phyloP scores from a whole-genome alignment of 2,888 invertebrate species.

The Meliscaeva auricollis region DNA sequence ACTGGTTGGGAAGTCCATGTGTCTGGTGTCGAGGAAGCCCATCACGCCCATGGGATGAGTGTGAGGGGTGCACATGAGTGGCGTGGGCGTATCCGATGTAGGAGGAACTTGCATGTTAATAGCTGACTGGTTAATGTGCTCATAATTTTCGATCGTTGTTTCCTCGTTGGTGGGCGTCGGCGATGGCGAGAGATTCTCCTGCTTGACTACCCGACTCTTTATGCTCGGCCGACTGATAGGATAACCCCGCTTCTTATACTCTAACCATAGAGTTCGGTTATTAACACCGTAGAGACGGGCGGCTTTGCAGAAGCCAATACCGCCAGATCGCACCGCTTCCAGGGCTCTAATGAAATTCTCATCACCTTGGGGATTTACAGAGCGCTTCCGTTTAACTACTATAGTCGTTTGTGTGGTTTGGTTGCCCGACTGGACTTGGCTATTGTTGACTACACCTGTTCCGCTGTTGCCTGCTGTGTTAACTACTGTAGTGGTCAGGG shows the following conservation, averaged over 20 bases:
- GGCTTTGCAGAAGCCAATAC: conserved; percentile 94
- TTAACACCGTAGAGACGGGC: conserved; percentile 93
- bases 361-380: conserved; percentile 92
- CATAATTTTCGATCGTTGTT: conserved; percentile 83
- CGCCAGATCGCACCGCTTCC: conserved; percentile 92
- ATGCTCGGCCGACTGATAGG: conserved; percentile 92
- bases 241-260: conserved; percentile 93
- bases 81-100: conserved; percentile 84
- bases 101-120: conserved; percentile 84
- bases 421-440: conserved; percentile 67
- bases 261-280: conserved; percentile 93
- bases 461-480: conserved; percentile 56
- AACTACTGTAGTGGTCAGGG: conserved; percentile 69
- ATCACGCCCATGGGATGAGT: conserved; percentile 88
- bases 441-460: conserved; percentile 67
- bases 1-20: conserved; percentile 87
- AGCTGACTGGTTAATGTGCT: conserved; percentile 82
- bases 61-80: conserved; percentile 87
- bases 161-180: conserved; percentile 84
- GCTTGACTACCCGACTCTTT: conserved; percentile 90
- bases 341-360: conserved; percentile 93
- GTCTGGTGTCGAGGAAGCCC: conserved; percentile 89
- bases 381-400: conserved; percentile 88
- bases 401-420: conserved; percentile 80
- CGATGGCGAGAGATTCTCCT: conserved; percentile 87